A percentile compares a stretch with the other conserved stretches of the same genome.
phyloP scores from a whole-genome alignment of 2,797 vertebrate genomes.

The Mormyrops attenuatus region DNA sequence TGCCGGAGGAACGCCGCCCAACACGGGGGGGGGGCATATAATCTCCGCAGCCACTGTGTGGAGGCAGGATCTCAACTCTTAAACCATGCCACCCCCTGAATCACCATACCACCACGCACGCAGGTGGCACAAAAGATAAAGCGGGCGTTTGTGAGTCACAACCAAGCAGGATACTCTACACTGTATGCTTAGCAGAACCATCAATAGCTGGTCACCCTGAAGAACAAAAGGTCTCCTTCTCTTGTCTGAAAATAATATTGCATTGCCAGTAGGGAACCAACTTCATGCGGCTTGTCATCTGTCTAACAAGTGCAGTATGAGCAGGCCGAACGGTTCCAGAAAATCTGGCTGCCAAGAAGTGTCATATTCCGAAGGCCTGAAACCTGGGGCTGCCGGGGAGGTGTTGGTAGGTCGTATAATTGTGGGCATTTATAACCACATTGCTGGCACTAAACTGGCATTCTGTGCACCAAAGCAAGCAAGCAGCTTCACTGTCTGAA shows the following conservation, averaged over 20 bases:
- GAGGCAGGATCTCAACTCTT: background rate
- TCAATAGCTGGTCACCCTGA: background rate
- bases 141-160: background rate
- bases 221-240: background rate
- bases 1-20: background rate
- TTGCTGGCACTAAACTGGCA: background rate
- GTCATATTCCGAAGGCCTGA: background rate
- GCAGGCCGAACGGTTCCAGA: background rate
- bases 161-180: background rate
- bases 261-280: too few relatives aligned
- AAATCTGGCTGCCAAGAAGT: background rate
- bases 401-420: background rate
- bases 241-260: background rate
- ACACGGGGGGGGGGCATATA: background rate
- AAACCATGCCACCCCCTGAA: background rate
- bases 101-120: too few relatives aligned
- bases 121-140: background rate
- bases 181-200: background rate
- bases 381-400: background rate
- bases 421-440: background rate
- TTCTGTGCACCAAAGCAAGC: background rate
- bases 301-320: background rate
- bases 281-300: background rate
- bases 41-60: background rate
- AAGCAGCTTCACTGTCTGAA: background rate